phyloP scores from a whole-genome alignment of 2,797 vertebrate genomes.

The Mycteria americana region DNA sequence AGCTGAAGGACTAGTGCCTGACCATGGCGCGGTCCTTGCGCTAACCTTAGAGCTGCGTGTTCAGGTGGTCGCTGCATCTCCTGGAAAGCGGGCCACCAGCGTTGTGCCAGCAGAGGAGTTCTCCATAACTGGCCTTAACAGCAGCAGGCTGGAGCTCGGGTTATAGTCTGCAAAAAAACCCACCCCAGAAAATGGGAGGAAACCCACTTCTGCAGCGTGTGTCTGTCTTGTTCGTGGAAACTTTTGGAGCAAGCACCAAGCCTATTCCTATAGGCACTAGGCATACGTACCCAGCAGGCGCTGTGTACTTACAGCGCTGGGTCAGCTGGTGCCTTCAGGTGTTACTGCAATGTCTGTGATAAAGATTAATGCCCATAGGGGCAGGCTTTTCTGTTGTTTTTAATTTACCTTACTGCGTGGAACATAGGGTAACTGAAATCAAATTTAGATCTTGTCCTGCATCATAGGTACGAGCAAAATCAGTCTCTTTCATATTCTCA shows the following conservation, averaged over 20 bases:
- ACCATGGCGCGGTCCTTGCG: too few species aligned
- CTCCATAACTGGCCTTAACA: accelerated
- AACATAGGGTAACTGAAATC: background rate
- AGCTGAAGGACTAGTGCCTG: background rate
- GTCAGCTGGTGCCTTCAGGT: background rate
- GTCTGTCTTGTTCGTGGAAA: background rate
- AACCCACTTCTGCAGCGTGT: too few species aligned
- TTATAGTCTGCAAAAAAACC: too few species aligned
- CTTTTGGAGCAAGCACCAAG: accelerated
- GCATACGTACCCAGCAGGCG: background rate
- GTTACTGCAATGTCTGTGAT: background rate
- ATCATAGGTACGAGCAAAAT: background rate
- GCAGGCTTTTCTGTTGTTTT: background rate
- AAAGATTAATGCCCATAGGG: background rate
- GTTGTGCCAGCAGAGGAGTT: background rate
- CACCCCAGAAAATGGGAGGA: background rate
- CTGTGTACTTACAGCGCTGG: accelerated
- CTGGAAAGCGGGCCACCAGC: background rate
- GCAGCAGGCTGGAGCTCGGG: background rate
- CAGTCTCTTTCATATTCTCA: background rate
- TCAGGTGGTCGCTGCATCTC: background rate
- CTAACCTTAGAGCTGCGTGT: background rate
- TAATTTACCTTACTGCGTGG: background rate
- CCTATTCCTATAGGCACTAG: accelerated
- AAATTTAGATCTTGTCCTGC: background rate